phyloP scores from a whole-genome alignment of 2,113 vertebrate genomes.

The Pandion haliaetus region DNA sequence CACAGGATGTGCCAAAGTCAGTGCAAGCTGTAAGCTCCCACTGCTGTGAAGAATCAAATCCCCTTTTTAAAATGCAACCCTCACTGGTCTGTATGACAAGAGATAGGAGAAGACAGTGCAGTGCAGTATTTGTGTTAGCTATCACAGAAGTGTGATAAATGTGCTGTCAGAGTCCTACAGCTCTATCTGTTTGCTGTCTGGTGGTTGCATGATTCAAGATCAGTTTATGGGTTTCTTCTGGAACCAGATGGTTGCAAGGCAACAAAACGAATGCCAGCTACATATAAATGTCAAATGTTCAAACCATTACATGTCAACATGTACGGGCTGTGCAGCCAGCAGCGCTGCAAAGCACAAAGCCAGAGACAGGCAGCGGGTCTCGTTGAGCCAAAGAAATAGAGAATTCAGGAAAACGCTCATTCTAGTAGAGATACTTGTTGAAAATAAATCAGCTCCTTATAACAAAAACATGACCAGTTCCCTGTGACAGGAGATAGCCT shows the following conservation, averaged over 20 bases:
- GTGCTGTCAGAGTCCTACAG: constrained; percentile 33
- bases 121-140: background rate
- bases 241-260: constrained; percentile 49
- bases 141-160: background rate
- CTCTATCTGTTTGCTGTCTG: constrained; percentile 53
- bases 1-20: background rate
- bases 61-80: background rate
- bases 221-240: constrained; percentile 32
- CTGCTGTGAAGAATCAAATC: background rate
- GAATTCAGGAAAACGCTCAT: constrained; percentile 30
- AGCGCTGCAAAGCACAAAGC: background rate
- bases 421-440: constrained; percentile 1
- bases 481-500: constrained; percentile 32
- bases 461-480: constrained; percentile 50
- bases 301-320: constrained; percentile 21
- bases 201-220: constrained; percentile 16
- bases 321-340: background rate
- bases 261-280: constrained; percentile 41
- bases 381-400: background rate
- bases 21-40: background rate
- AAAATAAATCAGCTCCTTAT: constrained; percentile 51
- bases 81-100: background rate
- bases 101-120: background rate
- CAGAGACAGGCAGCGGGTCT: background rate
- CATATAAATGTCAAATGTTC: constrained; percentile 46